These are phyloP conservation scores for Lottia gigantea DNA, from an alignment of 2,888 invertebrate genomes.

Conservation along the genomic window DNA sequence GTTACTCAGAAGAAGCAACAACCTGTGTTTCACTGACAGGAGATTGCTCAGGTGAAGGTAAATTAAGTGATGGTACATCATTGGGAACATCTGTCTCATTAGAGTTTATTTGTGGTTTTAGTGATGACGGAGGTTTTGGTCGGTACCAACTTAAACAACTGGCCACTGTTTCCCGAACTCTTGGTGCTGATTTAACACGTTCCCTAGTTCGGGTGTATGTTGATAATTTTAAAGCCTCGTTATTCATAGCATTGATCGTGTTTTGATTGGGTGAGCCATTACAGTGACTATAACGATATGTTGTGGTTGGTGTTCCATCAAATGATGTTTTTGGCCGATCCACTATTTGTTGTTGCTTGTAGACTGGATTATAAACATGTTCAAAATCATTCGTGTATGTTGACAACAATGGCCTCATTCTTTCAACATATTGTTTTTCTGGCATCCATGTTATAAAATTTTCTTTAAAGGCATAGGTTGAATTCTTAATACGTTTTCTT, in stretches of 20 bases:
- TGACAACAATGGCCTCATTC: slow-evolving; percentile 49
- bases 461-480: slow-evolving; percentile 48
- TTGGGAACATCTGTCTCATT: too few relatives aligned
- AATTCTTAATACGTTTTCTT: slow-evolving; percentile 49
- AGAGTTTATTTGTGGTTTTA: too few relatives aligned
- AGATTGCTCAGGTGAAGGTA: too few relatives aligned
- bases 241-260: slow-evolving; percentile 52
- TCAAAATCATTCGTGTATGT: slow-evolving; percentile 56
- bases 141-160: slow-evolving; percentile 57
- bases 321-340: slow-evolving; percentile 58
- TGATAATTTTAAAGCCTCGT: slow-evolving; percentile 49
- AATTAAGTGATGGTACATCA: too few relatives aligned
- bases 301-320: slow-evolving; percentile 49
- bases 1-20: too few relatives aligned
- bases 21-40: too few relatives aligned
- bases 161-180: slow-evolving; percentile 54
- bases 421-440: slow-evolving; percentile 45
- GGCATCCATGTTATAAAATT: slow-evolving; percentile 62
- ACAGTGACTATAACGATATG: slow-evolving; percentile 62
- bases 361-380: slow-evolving; percentile 25
- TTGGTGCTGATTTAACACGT: slow-evolving; percentile 42
- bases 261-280: slow-evolving; percentile 51
- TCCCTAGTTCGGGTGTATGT: slow-evolving; percentile 43
- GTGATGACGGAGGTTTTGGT: slow-evolving; percentile 17
- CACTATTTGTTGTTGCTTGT: slow-evolving; percentile 20